Base-by-base conservation (phyloP, 1,140 invertebrate genomes). In the Sinonovacula constricta region DNA sequence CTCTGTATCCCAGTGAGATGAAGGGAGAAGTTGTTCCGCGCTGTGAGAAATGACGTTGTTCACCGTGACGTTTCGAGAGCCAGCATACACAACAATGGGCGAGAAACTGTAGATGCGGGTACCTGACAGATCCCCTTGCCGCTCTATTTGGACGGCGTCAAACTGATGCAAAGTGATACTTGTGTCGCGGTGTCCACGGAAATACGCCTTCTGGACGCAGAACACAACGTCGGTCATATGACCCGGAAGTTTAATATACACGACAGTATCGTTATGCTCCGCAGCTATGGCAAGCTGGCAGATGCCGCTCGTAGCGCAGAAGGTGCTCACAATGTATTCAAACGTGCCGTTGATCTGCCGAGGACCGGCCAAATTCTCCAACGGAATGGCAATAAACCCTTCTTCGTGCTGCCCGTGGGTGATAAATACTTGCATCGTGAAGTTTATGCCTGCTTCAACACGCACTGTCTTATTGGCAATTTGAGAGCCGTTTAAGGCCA, bases 1-100 rank as follows among this genome's bases (percentile, higher is more conserved):
- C 49, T 76, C 72, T n/a, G 62, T 57, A 54, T 63, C 72, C 72
- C 72, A 76, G 28, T 76, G 63, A 12, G 60, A 76, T 26, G 60
- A 34, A 3, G 72, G 72, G 22, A 67, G 62, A 45, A 76, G 51
- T 26, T 76, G 72, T 56, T 76, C 72, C n/a, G 67, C 33, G 4
- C 62, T 76, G 24, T 76, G 72, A 3, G 72, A 62, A 0, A 57
- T 22, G 1, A 74, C 28, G 15, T 51, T 56, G 49, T 34, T 39
- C 18, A 22, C 45, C 0, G 28, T 66, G 3, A 76, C 49, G 59
- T 65, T 76, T 49, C 72, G 49, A 12, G 72, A 76, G 22, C 72
- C 72, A 39, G 54, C 49, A 67, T 57, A 76, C 12, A 76, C 72
- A 2, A 31, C 62, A 45, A 76, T 67, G 1, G 72, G 72, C 53